Conservation (phyloP, 2,797 vertebrate genomes). For the Pantherophis vulpinus region DNA sequence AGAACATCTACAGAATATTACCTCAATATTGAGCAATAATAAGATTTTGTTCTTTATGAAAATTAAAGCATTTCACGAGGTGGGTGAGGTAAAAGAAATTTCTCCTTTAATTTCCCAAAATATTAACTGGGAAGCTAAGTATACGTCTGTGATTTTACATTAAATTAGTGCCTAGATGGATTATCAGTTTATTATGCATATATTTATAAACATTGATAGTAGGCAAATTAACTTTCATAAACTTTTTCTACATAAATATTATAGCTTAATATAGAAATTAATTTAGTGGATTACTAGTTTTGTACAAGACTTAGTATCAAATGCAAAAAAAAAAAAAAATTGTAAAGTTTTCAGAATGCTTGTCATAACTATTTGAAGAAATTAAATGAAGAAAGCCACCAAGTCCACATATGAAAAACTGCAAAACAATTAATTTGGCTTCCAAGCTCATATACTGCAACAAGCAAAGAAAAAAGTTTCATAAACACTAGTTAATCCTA, state of each 20-base stretch:
- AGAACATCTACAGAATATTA: slow-evolving; percentile 18
- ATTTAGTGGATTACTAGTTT: not conserved
- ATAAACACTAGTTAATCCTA: not conserved
- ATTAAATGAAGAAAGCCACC: not conserved
- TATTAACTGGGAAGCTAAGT: slow-evolving; percentile 8
- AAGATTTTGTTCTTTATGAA: slow-evolving; percentile 15
- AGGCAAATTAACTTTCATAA: slow-evolving; percentile 24
- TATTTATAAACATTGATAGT: not conserved
- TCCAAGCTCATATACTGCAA: not conserved
- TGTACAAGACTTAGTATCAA: slow-evolving; percentile 13
- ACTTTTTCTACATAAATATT: slow-evolving; percentile 17
- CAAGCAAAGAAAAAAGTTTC: slow-evolving; percentile 21
- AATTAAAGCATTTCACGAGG: slow-evolving; percentile 16
- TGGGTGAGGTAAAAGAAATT: slow-evolving; percentile 8
- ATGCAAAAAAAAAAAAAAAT: not conserved
- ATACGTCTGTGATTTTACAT: not conserved
- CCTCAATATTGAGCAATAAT: not conserved
- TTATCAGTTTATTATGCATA: not conserved
- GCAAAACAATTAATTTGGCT: slow-evolving; percentile 13
- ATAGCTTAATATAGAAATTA: slow-evolving; percentile 12
- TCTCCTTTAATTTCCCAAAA: not conserved
- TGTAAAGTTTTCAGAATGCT: not conserved
- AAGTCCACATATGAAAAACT: slow-evolving; percentile 16
- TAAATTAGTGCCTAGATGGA: slow-evolving; percentile 6
- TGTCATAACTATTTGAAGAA: not conserved